phyloP scores from a whole-genome alignment of 2,888 invertebrate species.

The Drymonia ruficornis region DNA sequence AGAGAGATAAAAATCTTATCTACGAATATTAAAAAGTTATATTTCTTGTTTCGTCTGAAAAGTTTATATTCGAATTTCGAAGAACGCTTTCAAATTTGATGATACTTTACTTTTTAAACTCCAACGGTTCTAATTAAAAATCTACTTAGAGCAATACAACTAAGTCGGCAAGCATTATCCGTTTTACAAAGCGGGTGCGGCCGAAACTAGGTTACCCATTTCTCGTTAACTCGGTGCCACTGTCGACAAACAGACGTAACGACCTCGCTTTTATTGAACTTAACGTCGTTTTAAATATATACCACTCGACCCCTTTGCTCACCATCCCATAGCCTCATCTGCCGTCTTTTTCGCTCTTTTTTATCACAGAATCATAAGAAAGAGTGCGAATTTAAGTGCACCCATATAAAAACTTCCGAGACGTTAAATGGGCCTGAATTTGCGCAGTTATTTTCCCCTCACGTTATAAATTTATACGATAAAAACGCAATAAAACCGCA shows the following conservation, averaged over 20 bases:
- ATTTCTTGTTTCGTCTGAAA: no score
- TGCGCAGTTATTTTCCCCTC: constrained; percentile 39
- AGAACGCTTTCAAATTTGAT: no score
- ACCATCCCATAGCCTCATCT: constrained; percentile 45
- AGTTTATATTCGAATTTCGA: no score
- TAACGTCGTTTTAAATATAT: constrained; percentile 61
- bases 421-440: constrained; percentile 39
- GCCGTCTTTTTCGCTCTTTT: constrained; percentile 44
- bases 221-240: constrained; percentile 53
- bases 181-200: constrained; percentile 68
- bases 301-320: constrained; percentile 58
- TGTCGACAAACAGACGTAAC: constrained; percentile 58
- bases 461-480: constrained; percentile 22
- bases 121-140: constrained; percentile 35
- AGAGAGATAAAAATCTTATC: no score
- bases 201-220: constrained; percentile 80
- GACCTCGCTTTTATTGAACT: constrained; percentile 49
- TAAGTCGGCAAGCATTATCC: constrained; percentile 59
- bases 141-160: constrained; percentile 62
- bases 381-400: constrained; percentile 40
- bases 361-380: constrained; percentile 34
- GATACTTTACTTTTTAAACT: no score
- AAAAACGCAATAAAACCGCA: constrained; percentile 22
- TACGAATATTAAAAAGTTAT: no score
- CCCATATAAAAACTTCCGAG: constrained; percentile 41